Evolutionary conservation across 2,888 invertebrate species (phyloP), one percentile per base, ranked within the genome.

Genomic region (Eristalinus sepulchralis): DNA sequence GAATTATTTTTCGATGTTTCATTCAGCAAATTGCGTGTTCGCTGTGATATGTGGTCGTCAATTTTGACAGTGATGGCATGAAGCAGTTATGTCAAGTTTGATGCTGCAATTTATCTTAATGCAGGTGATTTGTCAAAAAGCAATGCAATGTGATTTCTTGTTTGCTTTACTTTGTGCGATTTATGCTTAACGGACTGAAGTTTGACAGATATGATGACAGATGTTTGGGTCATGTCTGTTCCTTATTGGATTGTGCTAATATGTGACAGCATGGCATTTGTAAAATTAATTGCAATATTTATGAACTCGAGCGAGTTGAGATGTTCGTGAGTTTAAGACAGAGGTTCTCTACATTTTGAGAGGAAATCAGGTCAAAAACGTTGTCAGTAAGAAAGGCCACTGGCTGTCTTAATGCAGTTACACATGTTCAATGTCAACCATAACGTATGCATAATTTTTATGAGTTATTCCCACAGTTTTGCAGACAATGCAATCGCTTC

Each of bases 21-120:
- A 84, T 80, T 80, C 67, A 80, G 9, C 59, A 57, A 76, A 73
- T 55, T 72, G 47, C 27, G 4, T 59, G 63, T 68, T 68, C 13
- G 34, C 17, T 66, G 63, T 71, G 70, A 82, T 76, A 60, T 66
- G 66, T 71, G 71, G 17, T 66, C 34, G 47, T 71, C 66, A 22
- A 53, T 59, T 72, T 73, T 72, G 80, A 80, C 80, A 73, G 34
- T 80, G 67, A 80, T 79, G 59, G n/a, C 71, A 59, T 34, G 64
- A 8, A 72, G 63, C 71, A 53, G 66, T 59, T 66, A 79, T 66
- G 71, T 67, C 67, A 80, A 67, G 55, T 67, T 72, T 39, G 55
- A 59, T 36, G 13, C 31, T 68, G 33, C 60, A 59, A 67, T 60
- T 67, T 67, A 66, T 66, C 60, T 34, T 64, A 66, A 72, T 72